Evolutionary conservation across 2,113 vertebrate genomes (phyloP).

Genomic region (Eublepharis macularius): DNA sequence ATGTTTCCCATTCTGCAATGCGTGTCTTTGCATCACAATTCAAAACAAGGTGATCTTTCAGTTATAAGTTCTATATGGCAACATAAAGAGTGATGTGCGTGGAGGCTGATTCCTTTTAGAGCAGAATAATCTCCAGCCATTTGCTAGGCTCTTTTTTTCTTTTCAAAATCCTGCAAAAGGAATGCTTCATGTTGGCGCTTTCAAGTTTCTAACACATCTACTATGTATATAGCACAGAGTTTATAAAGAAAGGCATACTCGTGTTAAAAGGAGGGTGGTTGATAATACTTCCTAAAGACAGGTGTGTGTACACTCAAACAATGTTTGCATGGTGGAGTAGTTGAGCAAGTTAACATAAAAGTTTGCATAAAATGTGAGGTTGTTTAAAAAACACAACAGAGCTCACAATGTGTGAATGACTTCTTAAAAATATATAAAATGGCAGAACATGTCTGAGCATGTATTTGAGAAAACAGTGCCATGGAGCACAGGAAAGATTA

Average conservation of each 20-base stretch:
- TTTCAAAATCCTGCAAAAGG: background rate
- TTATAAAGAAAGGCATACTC: background rate
- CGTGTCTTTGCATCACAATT: background rate
- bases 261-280: background rate
- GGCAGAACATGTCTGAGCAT: background rate
- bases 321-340: background rate
- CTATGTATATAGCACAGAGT: background rate
- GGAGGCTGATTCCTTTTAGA: background rate
- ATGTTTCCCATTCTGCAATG: background rate
- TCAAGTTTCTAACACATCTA: background rate
- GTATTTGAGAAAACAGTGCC: background rate
- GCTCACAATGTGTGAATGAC: background rate
- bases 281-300: background rate
- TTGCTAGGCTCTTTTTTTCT: background rate
- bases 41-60: background rate
- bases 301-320: background rate
- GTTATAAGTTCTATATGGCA: background rate
- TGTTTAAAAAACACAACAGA: background rate
- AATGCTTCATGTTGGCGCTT: background rate
- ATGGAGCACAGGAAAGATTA: background rate
- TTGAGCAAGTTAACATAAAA: background rate
- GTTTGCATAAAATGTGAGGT: background rate
- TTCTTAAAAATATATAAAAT: background rate
- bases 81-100: background rate
- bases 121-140: background rate